Base-by-base conservation (phyloP, 2,797 vertebrate genomes). In the Todus mexicanus region DNA sequence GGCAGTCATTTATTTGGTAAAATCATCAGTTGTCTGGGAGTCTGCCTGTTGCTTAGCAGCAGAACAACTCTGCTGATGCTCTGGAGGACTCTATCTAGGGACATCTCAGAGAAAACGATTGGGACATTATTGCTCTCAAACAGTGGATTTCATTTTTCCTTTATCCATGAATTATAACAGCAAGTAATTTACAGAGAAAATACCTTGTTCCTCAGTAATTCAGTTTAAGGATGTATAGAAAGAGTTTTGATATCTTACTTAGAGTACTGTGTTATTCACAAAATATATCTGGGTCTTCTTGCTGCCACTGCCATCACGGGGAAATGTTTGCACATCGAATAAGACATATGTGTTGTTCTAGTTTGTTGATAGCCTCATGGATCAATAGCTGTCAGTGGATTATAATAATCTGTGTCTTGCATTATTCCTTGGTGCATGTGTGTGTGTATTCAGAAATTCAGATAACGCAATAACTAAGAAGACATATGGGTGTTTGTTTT, bases 21-120 rank as follows among this genome's bases (percentile, higher is more conserved):
- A 87, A 79, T 87, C 47, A 77, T 74, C 73, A 16, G 23, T 81
- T 95, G 35, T 21, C 75, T 82, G 90, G 45, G 72, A 71, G 84
- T 61, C 90, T 79, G 54, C 53, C 61, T 84, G 84, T 93, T 95
- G 90, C 77, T 90, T 94, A 92, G 95, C 84, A 95, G 96, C 84
- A 93, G 71, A 88, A 64, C 42, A 31, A 11, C 57, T 87, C 65
- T 91, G 42, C 48, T 79, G 64, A 20, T 68, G 56, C 48, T 87
- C 87, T 79, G 77, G 68, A 90, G 74, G 65, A 76, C 83, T 88
- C 68, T 35, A 18, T 64, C 84, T 71, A 42, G 81, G 86, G 84
- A 82, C 54, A 77, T 40, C 74, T 68, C 42, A 22, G 45, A 88
- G 57, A 20, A 79, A 91, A 65, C n/a, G 25, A 80, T 22, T 64